Conservation (phyloP, 2,797 vertebrate species). For the Tenualosa ilisha region DNA sequence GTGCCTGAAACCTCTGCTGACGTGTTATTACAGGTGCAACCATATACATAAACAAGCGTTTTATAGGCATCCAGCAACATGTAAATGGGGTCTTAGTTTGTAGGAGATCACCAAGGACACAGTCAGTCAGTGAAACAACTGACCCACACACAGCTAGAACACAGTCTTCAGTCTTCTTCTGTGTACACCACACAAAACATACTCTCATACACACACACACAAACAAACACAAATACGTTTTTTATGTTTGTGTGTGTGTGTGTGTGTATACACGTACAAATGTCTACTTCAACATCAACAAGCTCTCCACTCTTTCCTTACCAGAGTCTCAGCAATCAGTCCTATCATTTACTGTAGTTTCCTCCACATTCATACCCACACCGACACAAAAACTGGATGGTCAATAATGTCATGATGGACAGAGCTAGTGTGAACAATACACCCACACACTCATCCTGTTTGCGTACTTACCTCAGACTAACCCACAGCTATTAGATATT, state of each 20-base stretch:
- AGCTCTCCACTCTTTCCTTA: neutral
- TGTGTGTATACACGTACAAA: too few relatives aligned
- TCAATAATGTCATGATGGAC: conserved; percentile 46
- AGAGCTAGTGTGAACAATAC: conserved; percentile 19
- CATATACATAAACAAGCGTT: too few relatives aligned
- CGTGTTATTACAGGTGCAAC: too few relatives aligned
- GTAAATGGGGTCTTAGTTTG: neutral
- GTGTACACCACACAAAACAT: neutral
- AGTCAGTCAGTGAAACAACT: neutral
- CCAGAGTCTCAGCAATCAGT: neutral
- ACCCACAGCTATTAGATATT: neutral
- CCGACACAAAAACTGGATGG: conserved; percentile 13
- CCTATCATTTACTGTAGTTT: too few relatives aligned
- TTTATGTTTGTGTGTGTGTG: too few relatives aligned
- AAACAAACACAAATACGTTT: too few relatives aligned
- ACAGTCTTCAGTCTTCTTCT: neutral
- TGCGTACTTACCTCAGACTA: conserved; percentile 13
- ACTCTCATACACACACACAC: neutral
- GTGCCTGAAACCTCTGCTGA: too few relatives aligned
- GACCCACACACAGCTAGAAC: neutral
- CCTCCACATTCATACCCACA: conserved; percentile 9
- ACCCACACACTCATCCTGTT: conserved; percentile 45
- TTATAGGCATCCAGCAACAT: too few relatives aligned
- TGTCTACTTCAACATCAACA: too few relatives aligned
- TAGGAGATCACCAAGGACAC: neutral